Base-by-base conservation (phyloP, 2,113 vertebrate genomes). In the Myiozetetes cayanensis region DNA sequence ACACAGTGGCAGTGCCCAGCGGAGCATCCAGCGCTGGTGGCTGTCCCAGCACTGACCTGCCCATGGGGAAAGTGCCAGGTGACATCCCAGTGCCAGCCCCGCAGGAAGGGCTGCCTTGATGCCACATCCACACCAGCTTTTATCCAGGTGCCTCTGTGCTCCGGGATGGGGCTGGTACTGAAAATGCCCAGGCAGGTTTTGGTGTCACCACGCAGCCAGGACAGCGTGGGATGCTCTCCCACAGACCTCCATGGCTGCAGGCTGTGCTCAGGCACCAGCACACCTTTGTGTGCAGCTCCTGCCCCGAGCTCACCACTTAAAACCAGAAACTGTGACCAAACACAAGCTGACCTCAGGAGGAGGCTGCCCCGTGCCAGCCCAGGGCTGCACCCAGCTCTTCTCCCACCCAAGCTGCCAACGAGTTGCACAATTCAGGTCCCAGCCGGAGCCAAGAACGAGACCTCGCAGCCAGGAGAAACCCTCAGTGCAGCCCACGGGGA, bases 241-340 rank as follows among this genome's bases (percentile, higher is more conserved):
- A 10, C 35, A 27, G 53, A 7, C 5, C 2, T 17, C 24, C 17
- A 22, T 0, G 0, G 17, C 7, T 15, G 47, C 77, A 83, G 15
- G 3, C 61, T 22, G 23, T 6, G 7, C 83, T 52, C 63, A 46
- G 79, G 66, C 79, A 24, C 22, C 2, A 19, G 66, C 66, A 73
- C 59, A 37, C 33, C 58, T 65, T 8, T 12, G 35, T 24, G 79
- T 68, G 62, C 58, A 49, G 53, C 44, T 88, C 37, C 67, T 49
- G 43, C 76, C 12, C 0, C 67, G 3, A 44, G 76, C 39, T 84
- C 89, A n/a, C 12, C 43, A 1, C 59, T 35, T n/a, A 23, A 52
- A 87, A 35, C 7, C 20, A 46, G 3, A 15, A 91, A 85, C 62
- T 8, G 44, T 11, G 28, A 35, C 21, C 43, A 49, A 90, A 77